phyloP scores from a whole-genome alignment of 92 coral and sea anemone genomes.

The Zoanthus sansibaricus region DNA sequence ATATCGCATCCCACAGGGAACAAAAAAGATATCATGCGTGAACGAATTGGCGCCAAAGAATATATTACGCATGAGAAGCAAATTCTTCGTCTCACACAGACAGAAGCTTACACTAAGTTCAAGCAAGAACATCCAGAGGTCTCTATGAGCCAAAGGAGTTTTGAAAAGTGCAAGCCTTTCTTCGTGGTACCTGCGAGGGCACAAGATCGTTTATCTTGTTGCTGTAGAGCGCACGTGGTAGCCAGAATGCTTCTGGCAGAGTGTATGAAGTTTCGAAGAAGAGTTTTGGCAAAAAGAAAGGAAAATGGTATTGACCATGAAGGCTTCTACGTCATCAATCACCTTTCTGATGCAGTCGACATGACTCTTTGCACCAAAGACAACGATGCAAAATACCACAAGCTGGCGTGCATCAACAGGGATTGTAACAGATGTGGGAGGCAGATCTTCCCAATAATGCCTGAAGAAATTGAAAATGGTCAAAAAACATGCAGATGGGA shows the following conservation, averaged over 20 bases:
- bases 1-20: not conserved
- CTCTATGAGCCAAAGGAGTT: not conserved
- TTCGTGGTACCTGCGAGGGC: not conserved
- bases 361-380: constrained; percentile 1
- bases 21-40: not conserved
- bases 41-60: not conserved
- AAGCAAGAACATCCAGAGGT: not conserved
- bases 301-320: not conserved
- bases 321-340: not conserved
- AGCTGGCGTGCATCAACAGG: not conserved
- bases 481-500: too few relatives aligned
- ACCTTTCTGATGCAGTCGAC: not conserved
- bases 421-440: constrained; percentile 25
- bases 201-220: constrained; percentile 8
- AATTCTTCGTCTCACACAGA: not conserved
- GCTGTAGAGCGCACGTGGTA: constrained; percentile 13
- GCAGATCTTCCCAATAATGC: not conserved
- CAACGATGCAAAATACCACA: not conserved
- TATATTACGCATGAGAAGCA: constrained; percentile 7
- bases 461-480: not conserved
- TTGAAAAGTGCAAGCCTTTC: constrained; percentile 16
- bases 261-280: not conserved
- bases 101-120: not conserved
- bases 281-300: constrained; percentile 4
- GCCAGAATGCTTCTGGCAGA: not conserved